Percentiles rank a stretch among this genome's conserved stretches.
These are phyloP conservation scores for Turdus rufiventris DNA, from an alignment of 2,113 vertebrate species.

Conservation along the genomic window DNA sequence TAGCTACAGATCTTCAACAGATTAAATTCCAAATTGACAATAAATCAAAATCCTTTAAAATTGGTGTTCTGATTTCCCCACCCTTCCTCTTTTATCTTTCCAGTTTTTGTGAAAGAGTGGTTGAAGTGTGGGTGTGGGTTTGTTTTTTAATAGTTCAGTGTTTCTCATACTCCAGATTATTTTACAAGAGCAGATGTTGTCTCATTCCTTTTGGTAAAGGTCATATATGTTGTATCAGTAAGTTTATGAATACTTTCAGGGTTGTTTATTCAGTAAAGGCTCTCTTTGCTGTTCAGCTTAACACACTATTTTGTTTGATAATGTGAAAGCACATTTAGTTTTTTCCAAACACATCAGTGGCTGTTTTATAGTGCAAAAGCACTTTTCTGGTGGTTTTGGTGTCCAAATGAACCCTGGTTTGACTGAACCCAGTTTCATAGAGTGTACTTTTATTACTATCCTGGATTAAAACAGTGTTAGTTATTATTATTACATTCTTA, in stretches of 20 bases:
- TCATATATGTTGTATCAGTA: conserved; percentile 55
- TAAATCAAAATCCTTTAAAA: background rate
- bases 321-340: background rate
- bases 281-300: background rate
- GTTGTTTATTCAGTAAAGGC: conserved; percentile 27
- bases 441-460: background rate
- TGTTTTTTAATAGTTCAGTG: background rate
- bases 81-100: background rate
- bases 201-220: conserved; percentile 47
- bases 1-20: background rate
- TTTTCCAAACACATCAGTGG: background rate
- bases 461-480: background rate
- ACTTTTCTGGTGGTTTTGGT: background rate
- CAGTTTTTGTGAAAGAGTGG: background rate
- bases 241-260: conserved; percentile 41
- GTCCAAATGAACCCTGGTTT: background rate
- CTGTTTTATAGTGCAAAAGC: background rate
- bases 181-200: conserved; percentile 46
- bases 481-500: background rate
- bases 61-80: background rate
- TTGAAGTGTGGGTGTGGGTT: background rate
- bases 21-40: background rate
- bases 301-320: background rate
- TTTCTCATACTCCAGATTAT: background rate
- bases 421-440: background rate